Evolutionary conservation across 2,797 vertebrate species (phyloP).

Genomic region (Chelidonichthys spinosus): DNA sequence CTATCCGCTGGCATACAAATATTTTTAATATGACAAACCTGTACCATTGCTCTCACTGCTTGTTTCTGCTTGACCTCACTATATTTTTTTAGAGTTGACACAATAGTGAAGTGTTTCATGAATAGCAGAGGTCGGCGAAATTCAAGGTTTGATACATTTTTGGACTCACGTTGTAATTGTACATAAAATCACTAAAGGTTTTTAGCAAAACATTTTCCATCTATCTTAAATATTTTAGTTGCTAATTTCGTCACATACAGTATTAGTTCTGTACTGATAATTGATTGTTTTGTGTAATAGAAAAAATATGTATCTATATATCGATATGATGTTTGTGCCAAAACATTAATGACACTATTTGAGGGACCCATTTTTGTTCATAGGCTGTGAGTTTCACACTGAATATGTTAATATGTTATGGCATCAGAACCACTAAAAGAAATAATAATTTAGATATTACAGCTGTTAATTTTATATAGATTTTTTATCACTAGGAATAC

Average conservation of each 20-base stretch:
- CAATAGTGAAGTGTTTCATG: conserved; percentile 38
- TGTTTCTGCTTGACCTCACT: conserved; percentile 23
- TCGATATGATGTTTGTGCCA: conserved; percentile 18
- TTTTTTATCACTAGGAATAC: conserved; percentile 10
- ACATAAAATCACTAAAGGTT: conserved; percentile 10
- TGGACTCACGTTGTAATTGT: conserved; percentile 22
- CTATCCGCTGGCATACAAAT: conserved; percentile 37
- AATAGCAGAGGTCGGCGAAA: conserved; percentile 21
- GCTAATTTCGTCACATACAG: conserved; percentile 1
- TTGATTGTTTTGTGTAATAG: conserved; percentile 2
- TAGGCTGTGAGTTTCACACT: conserved; percentile 33
- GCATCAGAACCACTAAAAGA: conserved; percentile 5
- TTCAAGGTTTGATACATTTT: conserved; percentile 35
- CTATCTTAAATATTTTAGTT: conserved; percentile 11
- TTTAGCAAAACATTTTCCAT: conserved; percentile 32
- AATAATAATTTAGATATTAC: conserved; percentile 17
- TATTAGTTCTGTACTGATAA: conserved; percentile 12
- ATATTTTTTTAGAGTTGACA: conserved; percentile 34
- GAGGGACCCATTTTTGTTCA: background rate
- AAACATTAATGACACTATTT: conserved; percentile 2
- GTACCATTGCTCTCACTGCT: background rate
- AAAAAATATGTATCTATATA: background rate
- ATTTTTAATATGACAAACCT: conserved; percentile 52
- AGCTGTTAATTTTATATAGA: conserved; percentile 35
- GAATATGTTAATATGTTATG: conserved; percentile 32